Conservation (phyloP, 2,888 invertebrate species). For the Mimumesa dahlbomi region DNA sequence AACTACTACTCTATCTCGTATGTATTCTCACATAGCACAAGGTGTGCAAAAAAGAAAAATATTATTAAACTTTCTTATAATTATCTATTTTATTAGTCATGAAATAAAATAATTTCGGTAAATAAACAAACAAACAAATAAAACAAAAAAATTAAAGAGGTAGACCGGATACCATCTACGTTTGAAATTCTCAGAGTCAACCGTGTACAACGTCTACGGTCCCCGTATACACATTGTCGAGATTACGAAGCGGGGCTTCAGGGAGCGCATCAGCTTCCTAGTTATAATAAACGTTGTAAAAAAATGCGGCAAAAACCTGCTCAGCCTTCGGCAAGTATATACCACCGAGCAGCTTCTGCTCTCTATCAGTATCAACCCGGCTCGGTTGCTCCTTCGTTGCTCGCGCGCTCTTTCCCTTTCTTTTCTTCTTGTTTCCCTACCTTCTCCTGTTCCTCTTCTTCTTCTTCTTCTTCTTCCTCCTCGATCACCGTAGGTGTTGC, state of each 20-base stretch:
- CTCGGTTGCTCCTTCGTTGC: slow-evolving; percentile 29
- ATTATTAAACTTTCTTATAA: too few species aligned
- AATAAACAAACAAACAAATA: too few species aligned
- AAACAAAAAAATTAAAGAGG: too few species aligned
- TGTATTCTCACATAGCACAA: too few species aligned
- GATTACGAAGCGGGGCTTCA: slow-evolving; percentile 54
- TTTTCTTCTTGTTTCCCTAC: slow-evolving; percentile 21
- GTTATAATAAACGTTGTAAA: slow-evolving; percentile 70
- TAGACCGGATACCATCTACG: too few species aligned
- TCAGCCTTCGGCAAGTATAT: slow-evolving; percentile 75
- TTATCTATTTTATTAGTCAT: too few species aligned
- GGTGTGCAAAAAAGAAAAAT: too few species aligned
- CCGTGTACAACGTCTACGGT: background rate
- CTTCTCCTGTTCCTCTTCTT: slow-evolving; percentile 20
- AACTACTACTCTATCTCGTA: too few species aligned
- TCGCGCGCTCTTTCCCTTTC: slow-evolving; percentile 16
- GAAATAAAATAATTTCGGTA: too few species aligned
- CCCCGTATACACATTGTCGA: slow-evolving; percentile 21
- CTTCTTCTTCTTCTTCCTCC: slow-evolving; percentile 25
- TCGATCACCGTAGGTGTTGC: slow-evolving; percentile 57
- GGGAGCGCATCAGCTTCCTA: slow-evolving; percentile 73
- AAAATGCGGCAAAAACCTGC: slow-evolving; percentile 77
- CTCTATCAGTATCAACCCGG: slow-evolving; percentile 55
- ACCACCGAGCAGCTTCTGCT: slow-evolving; percentile 59
- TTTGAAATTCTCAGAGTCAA: too few species aligned